Percentiles rank a stretch among this genome's conserved stretches.
Evolutionary conservation across 1,140 invertebrate genomes (phyloP).

Genomic region (Eueides isabella): DNA sequence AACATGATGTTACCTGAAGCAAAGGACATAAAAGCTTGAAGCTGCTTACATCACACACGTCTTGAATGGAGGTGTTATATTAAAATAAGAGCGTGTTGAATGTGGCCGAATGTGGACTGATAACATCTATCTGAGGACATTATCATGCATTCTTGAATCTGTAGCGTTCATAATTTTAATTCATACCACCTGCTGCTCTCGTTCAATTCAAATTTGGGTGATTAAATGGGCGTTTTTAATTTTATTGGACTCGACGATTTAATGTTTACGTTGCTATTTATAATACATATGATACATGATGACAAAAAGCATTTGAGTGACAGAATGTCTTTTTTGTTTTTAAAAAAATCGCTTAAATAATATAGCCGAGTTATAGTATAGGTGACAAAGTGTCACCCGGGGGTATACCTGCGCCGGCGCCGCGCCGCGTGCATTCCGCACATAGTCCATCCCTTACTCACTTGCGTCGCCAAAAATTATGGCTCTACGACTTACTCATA

Average conservation of each 20-base stretch:
- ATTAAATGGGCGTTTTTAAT: not conserved
- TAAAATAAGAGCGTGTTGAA: not conserved
- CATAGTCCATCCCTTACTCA: conserved; percentile 44
- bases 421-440: conserved; percentile 36
- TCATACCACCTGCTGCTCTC: conserved; percentile 3
- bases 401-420: conserved; percentile 38
- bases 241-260: not conserved
- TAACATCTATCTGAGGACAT: conserved; percentile 9
- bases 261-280: not conserved
- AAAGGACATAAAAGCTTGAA: too few species aligned
- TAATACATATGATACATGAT: not conserved
- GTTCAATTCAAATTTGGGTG: not conserved
- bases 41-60: not conserved
- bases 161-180: conserved; percentile 2
- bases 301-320: not conserved
- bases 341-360: not conserved
- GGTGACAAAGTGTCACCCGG: conserved; percentile 19
- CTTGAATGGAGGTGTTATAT: conserved; percentile 2
- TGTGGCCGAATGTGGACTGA: not conserved
- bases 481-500: conserved; percentile 14
- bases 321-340: not conserved
- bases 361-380: not conserved
- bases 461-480: conserved; percentile 13
- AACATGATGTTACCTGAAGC: too few species aligned
- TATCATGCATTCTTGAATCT: not conserved